A percentile compares a stretch with the other conserved stretches of the same genome.
Evolutionary conservation across 1,140 invertebrate species (phyloP).

Genomic region (Pseudomyrmex sp.): DNA sequence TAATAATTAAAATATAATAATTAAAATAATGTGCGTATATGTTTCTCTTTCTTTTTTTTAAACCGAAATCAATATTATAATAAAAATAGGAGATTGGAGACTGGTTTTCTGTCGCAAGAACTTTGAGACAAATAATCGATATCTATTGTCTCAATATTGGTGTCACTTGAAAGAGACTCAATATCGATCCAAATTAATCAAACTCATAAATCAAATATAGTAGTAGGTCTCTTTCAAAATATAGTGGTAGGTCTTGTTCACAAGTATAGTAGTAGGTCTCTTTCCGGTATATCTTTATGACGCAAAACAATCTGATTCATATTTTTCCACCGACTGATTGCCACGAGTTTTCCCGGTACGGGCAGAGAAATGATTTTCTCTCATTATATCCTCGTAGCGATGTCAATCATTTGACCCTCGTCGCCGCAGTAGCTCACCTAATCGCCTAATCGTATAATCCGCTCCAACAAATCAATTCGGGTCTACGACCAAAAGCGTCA

Average conservation of each 20-base stretch:
- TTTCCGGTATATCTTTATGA: neutral
- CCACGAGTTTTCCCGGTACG: slow-evolving; percentile 65
- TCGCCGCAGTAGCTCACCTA: slow-evolving; percentile 45
- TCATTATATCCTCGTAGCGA: slow-evolving; percentile 73
- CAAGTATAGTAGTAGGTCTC: no score
- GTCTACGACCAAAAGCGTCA: slow-evolving; percentile 62
- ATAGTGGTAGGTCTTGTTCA: no score
- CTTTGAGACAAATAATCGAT: no score
- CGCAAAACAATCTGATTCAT: slow-evolving; percentile 7
- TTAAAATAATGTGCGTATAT: slow-evolving; percentile 15
- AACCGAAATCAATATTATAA: slow-evolving; percentile 23
- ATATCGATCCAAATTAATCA: neutral
- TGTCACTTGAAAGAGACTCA: neutral
- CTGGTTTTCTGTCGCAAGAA: no score
- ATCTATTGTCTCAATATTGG: no score
- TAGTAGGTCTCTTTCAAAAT: no score
- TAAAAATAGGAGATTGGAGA: neutral
- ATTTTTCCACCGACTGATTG: slow-evolving; percentile 63
- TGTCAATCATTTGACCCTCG: slow-evolving; percentile 79
- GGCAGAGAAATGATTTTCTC: slow-evolving; percentile 77
- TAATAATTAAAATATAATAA: slow-evolving; percentile 53
- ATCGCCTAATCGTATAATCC: slow-evolving; percentile 78
- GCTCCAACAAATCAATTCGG: slow-evolving; percentile 75
- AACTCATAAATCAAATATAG: slow-evolving; percentile 1
- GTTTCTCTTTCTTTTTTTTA: neutral